Base-by-base conservation (phyloP, 2,888 invertebrate genomes). In the Morpho deidamia region DNA sequence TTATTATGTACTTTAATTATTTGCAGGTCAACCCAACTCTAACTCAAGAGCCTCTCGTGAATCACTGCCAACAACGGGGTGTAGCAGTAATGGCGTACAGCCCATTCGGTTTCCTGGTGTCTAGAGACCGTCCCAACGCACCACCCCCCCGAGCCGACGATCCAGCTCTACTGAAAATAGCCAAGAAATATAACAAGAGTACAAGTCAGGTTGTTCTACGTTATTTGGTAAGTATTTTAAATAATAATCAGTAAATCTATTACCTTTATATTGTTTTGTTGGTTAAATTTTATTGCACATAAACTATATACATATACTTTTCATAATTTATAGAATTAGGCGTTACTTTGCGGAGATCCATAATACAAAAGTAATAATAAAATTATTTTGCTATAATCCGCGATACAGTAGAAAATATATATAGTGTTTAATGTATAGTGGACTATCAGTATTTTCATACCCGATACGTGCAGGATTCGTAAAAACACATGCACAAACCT, bases 81-180 rank as follows among this genome's bases (percentile, higher is more conserved):
- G 91, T 97, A 23, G 83, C 90, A 0, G 78, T 97, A 51, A 94
- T 91, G 75, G 95, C 91, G 0, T 97, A 94, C 79, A 93, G 94
- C 61, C 96, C 96, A 0, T 90, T 97, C 80, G 93, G 67, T 66
- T 85, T 74, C 66, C 56, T 84, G 14, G 85, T 87, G 0, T 65
- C 78, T 3, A 68, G 84, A 11, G 66, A 69, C 0, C 44, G 46
- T 0, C 41, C 62, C 0, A 61, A 68, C 8, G 90, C 63, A 64
- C 89, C 71, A 61, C 91, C 65, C 54, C 91, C 91, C 0, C 43
- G 61, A 4, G 53, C 53, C 4, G 64, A 67, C n/a, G 91, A 92
- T 55, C 88, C 91, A 0, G 80, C 83, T 45, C 85, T 94, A 0
- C 73, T 83, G 0, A 79, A 78, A 34, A 90, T 94, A 45, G 92